A percentile compares a stretch with the other conserved stretches of the same genome.
These are phyloP conservation scores for Andrena haemorrhoa DNA, from an alignment of 2,888 invertebrate species.

Conservation along the genomic window DNA sequence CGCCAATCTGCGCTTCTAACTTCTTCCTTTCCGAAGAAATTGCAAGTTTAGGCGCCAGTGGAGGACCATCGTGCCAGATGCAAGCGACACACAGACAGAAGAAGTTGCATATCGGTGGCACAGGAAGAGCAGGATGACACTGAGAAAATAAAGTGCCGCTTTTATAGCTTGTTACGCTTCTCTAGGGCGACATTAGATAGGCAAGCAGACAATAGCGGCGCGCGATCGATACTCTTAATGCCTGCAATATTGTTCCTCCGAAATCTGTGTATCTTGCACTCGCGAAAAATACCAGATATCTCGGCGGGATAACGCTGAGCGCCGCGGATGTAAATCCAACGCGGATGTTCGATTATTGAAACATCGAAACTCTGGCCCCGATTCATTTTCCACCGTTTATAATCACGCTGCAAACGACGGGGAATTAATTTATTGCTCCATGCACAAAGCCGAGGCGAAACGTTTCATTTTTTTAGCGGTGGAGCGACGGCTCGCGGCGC, in stretches of 20 bases:
- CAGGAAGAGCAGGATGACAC: neutral
- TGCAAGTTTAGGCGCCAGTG: neutral
- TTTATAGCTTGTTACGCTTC: constrained; percentile 23
- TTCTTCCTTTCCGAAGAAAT: neutral
- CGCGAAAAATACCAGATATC: neutral
- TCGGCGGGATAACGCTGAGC: neutral
- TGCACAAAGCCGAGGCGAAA: neutral
- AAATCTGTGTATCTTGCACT: neutral
- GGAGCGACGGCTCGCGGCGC: neutral
- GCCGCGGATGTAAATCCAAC: neutral
- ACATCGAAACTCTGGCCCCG: too few relatives aligned
- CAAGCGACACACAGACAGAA: neutral
- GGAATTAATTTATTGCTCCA: constrained; percentile 10
- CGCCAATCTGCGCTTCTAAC: constrained; percentile 35
- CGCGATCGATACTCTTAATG: constrained; percentile 29
- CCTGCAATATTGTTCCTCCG: constrained; percentile 16
- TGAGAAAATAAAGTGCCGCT: neutral
- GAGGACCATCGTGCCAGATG: neutral
- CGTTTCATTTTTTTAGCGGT: constrained; percentile 27
- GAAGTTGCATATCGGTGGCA: neutral
- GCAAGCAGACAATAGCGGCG: constrained; percentile 24
- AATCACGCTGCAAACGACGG: neutral
- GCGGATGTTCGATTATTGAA: neutral
- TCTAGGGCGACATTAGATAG: constrained; percentile 10
- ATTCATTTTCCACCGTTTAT: neutral